Conservation (phyloP, 2,888 invertebrate genomes). For the Melipona beecheii region DNA sequence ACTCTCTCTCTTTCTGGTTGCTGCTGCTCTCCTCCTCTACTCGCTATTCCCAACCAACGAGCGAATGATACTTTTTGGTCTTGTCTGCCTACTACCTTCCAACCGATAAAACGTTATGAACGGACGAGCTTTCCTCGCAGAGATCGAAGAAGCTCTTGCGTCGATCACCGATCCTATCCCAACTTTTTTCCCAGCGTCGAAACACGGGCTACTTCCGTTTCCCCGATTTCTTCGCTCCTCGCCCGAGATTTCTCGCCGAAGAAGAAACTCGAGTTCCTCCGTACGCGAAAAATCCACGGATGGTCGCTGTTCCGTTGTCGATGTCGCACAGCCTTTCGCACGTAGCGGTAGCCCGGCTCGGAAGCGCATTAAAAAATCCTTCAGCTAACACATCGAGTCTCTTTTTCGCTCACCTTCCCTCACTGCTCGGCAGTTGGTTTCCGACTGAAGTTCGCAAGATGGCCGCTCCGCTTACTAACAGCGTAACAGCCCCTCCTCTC, state of each 20-base stretch:
- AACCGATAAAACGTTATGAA: slow-evolving; percentile 6
- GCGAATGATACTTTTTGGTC: slow-evolving; percentile 8
- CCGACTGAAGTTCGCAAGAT: slow-evolving; percentile 79
- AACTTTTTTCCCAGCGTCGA: slow-evolving; percentile 36
- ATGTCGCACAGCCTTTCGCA: slow-evolving; percentile 81
- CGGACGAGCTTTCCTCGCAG: slow-evolving; percentile 20
- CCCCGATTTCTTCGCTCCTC: slow-evolving; percentile 40
- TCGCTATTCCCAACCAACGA: slow-evolving; percentile 8
- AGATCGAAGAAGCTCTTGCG: slow-evolving; percentile 39
- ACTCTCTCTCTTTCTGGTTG: background rate
- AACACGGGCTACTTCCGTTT: slow-evolving; percentile 24
- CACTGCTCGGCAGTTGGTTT: slow-evolving; percentile 84
- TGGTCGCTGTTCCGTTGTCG: slow-evolving; percentile 74
- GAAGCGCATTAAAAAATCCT: slow-evolving; percentile 83
- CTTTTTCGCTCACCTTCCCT: slow-evolving; percentile 80
- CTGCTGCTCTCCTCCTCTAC: too few species aligned
- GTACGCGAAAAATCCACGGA: slow-evolving; percentile 66
- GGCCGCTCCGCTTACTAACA: slow-evolving; percentile 65
- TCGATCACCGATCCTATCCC: slow-evolving; percentile 19
- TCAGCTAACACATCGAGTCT: slow-evolving; percentile 82
- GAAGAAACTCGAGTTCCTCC: slow-evolving; percentile 58
- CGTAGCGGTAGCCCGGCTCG: slow-evolving; percentile 81
- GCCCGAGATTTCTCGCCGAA: slow-evolving; percentile 64
- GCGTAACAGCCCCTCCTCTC: background rate
- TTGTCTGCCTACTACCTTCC: background rate